These are phyloP conservation scores for Tiaroga cobitis DNA, from an alignment of 2,797 vertebrate genomes.

Conservation along the genomic window DNA sequence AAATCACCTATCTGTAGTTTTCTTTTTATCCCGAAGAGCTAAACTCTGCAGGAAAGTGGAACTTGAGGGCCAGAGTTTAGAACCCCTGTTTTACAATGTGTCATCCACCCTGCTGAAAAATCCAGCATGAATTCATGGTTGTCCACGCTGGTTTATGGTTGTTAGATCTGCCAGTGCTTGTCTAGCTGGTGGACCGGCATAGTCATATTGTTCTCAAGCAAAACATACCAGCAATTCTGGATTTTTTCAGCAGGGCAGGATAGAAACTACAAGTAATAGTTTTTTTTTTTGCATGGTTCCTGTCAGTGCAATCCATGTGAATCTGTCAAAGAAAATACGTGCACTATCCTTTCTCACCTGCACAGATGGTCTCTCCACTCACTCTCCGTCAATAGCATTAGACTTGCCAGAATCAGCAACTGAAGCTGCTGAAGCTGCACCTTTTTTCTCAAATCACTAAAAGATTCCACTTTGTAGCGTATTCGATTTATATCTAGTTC, in stretches of 20 bases:
- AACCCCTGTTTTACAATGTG: background rate
- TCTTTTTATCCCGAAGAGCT: background rate
- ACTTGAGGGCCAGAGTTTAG: background rate
- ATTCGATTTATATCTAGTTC: background rate
- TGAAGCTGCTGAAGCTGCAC: slow-evolving; percentile 3
- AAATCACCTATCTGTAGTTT: background rate
- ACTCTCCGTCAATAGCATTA: background rate
- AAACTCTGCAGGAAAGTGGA: background rate
- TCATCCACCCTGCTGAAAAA: background rate
- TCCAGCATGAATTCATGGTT: background rate
- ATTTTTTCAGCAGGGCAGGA: background rate
- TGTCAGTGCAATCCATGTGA: background rate
- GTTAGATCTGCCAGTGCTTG: background rate
- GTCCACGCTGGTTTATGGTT: background rate
- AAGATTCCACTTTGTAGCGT: background rate
- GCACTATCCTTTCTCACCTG: background rate
- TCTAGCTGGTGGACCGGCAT: no score
- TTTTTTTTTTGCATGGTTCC: background rate
- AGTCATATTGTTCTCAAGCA: background rate
- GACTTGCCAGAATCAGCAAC: background rate
- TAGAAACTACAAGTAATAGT: background rate
- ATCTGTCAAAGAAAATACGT: background rate
- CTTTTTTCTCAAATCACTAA: background rate
- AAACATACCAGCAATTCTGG: background rate
- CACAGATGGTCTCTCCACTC: background rate